Evolutionary conservation across 1,140 invertebrate genomes (phyloP), one percentile per base, ranked within the genome.

Genomic region (Philaenus spumarius): DNA sequence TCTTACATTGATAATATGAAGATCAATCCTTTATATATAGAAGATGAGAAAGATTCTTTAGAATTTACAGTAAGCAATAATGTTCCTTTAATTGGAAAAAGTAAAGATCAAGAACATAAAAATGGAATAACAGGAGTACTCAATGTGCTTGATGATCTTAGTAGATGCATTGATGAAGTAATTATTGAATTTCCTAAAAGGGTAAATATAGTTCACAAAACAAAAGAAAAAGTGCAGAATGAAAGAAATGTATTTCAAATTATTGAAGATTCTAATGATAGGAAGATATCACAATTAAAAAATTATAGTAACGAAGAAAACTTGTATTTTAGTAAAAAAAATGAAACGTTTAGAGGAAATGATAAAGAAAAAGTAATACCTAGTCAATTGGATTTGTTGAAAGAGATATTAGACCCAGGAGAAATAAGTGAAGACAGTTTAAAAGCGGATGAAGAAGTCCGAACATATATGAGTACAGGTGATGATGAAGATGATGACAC

Each of bases 401-500:
- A 52, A 56, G 61, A 56, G 39, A 59, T 60, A 22, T 46, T 60
- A 47, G 43, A 59, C 39, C 48, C 61, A 9, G 62, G 60, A 20
- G 60, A 64, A 30, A 54, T 60, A 19, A 66, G 64, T 42, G 64
- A 66, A 14, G 64, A 66, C 40, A 64, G 60, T 54, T 43, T 66
- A 43, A 62, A 66, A 40, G 64, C 64, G 20, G 64, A 66, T 34
- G 60, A 64, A 20, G 64, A 66, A 26, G 64, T 66, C 4, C 43
- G 60, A 39, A 61, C 64, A n/a, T 65, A 65, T 50, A 65, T 65
- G 64, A 60, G 61, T 60, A 40, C 55, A 2, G 59, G 50, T n/a
- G 56, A 54, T 17, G 26, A 30, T 30, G 9, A 9, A 9, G 61
- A 61, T 37, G 61, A 64, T 11, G 55, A 56, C 4, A 19, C 46